Base-by-base conservation (phyloP, 2,888 invertebrate species). In the Erannis defoliaria region DNA sequence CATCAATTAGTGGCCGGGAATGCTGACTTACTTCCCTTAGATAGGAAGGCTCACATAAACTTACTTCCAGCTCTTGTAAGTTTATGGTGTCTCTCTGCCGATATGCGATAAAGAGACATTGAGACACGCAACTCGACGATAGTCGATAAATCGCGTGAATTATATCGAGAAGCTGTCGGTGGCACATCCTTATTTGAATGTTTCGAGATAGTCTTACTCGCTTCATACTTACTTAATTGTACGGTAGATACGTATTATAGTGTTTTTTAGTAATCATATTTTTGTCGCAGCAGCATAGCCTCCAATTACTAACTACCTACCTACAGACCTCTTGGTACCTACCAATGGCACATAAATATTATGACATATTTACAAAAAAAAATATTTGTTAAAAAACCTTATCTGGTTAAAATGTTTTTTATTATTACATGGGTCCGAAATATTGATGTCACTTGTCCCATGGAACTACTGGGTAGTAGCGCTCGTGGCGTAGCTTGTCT, bases 111-210 rank as follows among this genome's bases (percentile, higher is more conserved):
- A 62, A 46, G 51, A 53, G 62, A 62, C 62, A 62, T 38, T n/a
- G 51, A 68, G 70, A 77, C 85, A 86, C 86, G 87, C 86, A 84
- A 80, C 79, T 75, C 31, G 84, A 80, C 81, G 82, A 81, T 84
- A 83, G 73, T 81, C 81, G 88, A 89, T 89, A 88, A 84, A 67
- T 66, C 68, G 67, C 74, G 74, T 85, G 82, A 86, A 82, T 85
- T 88, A 85, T 84, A 83, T 86, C 85, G 86, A 87, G 84, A 83
- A 77, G 66, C 73, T 78, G 80, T 81, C 77, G 72, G 72, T 65
- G 68, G 65, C 63, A 75, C 82, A 82, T 86, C 84, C 81, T 83
- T 87, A 87, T 88, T 89, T 86, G 76, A 84, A 81, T 85, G 23
- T 21, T 12, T 46, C 10, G 16, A 12, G 10, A 12, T 5, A n/a